Conservation (phyloP, 1,140 invertebrate genomes). For the Nebria ingens region DNA sequence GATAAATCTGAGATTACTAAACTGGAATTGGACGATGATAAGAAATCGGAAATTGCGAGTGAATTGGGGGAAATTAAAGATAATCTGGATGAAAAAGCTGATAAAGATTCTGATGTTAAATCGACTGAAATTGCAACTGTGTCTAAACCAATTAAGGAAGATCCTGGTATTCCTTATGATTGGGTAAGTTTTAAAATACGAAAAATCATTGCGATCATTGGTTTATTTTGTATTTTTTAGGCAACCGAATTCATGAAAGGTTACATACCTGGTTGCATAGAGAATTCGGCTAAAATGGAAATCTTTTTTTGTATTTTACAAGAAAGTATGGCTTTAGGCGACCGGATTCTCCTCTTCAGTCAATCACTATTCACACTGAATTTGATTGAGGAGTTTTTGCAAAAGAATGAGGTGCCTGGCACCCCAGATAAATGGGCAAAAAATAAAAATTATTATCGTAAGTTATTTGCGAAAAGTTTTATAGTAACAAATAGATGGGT, state of each 20-base stretch:
- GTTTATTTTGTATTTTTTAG: constrained; percentile 36
- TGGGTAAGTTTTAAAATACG: constrained; percentile 50
- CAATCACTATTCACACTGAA: constrained; percentile 93
- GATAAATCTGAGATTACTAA: neutral
- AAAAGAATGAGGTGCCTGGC: constrained; percentile 66
- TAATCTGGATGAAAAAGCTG: constrained; percentile 37
- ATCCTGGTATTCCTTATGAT: constrained; percentile 72
- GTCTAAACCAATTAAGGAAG: constrained; percentile 42
- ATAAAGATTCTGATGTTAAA: constrained; percentile 44
- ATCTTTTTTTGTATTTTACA: constrained; percentile 88
- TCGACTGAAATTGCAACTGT: constrained; percentile 30
- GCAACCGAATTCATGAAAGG: constrained; percentile 76
- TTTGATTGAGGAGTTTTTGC: constrained; percentile 93
- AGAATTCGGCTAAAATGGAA: constrained; percentile 92
- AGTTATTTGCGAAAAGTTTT: constrained; percentile 31
- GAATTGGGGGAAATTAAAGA: constrained; percentile 25
- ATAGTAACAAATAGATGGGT: neutral
- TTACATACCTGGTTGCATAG: constrained; percentile 79
- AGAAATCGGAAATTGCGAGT: constrained; percentile 22
- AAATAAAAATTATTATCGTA: constrained; percentile 86
- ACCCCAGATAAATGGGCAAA: constrained; percentile 68
- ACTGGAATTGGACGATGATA: constrained; percentile 25
- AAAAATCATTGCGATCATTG: constrained; percentile 14
- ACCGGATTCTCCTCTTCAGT: constrained; percentile 92
- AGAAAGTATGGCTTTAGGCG: constrained; percentile 75